These are phyloP conservation scores for Allolobophora icterica DNA, from an alignment of 2,888 invertebrate species.

Conservation along the genomic window DNA sequence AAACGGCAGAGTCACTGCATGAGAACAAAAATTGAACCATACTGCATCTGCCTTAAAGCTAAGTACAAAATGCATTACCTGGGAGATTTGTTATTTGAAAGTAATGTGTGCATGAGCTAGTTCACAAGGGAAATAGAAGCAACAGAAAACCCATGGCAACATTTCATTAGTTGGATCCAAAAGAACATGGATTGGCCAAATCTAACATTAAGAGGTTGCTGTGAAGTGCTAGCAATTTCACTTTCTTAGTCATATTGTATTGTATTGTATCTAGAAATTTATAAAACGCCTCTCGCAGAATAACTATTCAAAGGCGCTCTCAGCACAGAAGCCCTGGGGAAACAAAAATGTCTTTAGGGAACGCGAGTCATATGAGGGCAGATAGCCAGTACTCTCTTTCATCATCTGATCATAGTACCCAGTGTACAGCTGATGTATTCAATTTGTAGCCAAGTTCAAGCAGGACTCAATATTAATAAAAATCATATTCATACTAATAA, in stretches of 20 bases:
- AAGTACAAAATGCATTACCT: no score
- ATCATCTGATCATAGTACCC: not conserved
- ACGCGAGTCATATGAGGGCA: no score
- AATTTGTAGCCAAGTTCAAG: not conserved
- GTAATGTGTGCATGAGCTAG: no score
- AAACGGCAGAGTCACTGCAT: not conserved
- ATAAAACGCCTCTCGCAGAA: no score
- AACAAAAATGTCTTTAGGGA: no score
- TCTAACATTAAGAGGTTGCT: not conserved
- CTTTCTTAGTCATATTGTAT: no score
- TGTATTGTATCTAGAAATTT: no score
- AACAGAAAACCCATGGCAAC: not conserved
- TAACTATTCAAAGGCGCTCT: no score
- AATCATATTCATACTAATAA: not conserved
- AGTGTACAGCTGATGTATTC: not conserved
- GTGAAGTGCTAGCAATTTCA: not conserved
- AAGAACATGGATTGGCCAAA: not conserved
- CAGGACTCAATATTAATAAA: not conserved
- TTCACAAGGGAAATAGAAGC: not conserved
- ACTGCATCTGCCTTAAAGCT: not conserved
- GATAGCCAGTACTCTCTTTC: not conserved
- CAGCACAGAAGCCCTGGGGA: no score
- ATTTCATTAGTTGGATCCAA: not conserved
- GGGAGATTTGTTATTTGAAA: no score
- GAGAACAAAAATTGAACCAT: not conserved